These are phyloP conservation scores for Callionymus lyra DNA, from an alignment of 2,113 vertebrate species.

Conservation along the genomic window DNA sequence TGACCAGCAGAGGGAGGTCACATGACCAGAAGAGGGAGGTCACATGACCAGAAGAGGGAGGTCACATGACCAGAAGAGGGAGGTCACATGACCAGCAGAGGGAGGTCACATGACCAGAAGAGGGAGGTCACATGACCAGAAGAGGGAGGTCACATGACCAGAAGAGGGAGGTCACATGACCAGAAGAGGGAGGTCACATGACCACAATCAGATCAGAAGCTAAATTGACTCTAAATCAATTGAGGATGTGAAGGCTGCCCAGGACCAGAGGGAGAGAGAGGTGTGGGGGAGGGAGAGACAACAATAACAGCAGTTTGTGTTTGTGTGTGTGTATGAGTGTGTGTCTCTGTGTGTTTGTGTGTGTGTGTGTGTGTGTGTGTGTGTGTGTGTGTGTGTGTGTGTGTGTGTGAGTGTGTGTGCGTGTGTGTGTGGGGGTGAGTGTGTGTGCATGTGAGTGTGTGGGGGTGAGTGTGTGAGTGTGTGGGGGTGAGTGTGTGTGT, in stretches of 20 bases:
- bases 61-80: no score
- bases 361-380: conserved; percentile 60
- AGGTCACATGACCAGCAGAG: no score
- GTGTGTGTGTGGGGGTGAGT: conserved; percentile 19
- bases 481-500: no score
- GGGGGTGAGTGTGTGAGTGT: no score
- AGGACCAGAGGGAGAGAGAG: conserved; percentile 53
- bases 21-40: no score
- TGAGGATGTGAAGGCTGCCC: conserved; percentile 56
- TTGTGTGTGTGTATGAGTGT: conserved; percentile 35
- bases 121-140: no score
- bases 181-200: conserved; percentile 58
- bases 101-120: no score
- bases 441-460: conserved; percentile 35
- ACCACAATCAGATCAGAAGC: conserved; percentile 61
- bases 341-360: conserved; percentile 53
- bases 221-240: conserved; percentile 63
- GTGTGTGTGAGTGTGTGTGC: conserved; percentile 23
- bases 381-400: conserved; percentile 37
- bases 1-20: no score
- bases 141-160: conserved; percentile 36
- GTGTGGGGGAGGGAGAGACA: conserved; percentile 68
- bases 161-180: conserved; percentile 40
- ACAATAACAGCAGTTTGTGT: conserved; percentile 70
- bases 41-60: no score